A percentile compares a stretch with the other conserved stretches of the same genome.
Conservation (phyloP, 2,113 vertebrate species). For the Tauraco erythrolophus region DNA sequence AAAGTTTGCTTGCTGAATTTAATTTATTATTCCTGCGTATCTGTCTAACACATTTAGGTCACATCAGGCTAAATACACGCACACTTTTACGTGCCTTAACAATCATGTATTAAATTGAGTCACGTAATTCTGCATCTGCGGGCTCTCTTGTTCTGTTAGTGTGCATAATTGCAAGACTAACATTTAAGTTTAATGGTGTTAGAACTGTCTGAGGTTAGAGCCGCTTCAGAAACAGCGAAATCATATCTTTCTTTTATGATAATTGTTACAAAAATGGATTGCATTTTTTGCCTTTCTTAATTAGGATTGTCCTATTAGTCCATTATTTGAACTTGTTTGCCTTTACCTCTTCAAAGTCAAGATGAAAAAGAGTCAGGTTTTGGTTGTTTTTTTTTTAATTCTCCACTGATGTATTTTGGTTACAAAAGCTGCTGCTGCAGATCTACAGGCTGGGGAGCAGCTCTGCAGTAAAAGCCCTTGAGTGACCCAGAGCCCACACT, state of each 20-base stretch:
- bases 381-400: not conserved
- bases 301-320: not conserved
- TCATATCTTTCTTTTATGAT: not conserved
- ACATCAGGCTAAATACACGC: not conserved
- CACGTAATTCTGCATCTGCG: not conserved
- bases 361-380: not conserved
- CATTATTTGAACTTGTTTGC: not conserved
- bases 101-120: not conserved
- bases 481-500: rapidly evolving
- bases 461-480: not conserved
- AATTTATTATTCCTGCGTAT: not conserved
- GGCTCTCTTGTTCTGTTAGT: not conserved
- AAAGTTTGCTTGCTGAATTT: not conserved
- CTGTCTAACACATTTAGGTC: not conserved
- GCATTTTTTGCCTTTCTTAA: not conserved
- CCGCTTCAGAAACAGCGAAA: not conserved
- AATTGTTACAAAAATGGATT: not conserved
- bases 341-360: not conserved
- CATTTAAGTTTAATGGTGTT: not conserved
- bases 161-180: not conserved
- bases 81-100: not conserved
- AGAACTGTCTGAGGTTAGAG: not conserved
- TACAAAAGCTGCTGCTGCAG: not conserved
- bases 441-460: not conserved
- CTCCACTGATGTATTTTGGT: not conserved